Evolutionary conservation across 2,888 invertebrate species (phyloP), one percentile per base, ranked within the genome.

Genomic region (Tillus elongatus): DNA sequence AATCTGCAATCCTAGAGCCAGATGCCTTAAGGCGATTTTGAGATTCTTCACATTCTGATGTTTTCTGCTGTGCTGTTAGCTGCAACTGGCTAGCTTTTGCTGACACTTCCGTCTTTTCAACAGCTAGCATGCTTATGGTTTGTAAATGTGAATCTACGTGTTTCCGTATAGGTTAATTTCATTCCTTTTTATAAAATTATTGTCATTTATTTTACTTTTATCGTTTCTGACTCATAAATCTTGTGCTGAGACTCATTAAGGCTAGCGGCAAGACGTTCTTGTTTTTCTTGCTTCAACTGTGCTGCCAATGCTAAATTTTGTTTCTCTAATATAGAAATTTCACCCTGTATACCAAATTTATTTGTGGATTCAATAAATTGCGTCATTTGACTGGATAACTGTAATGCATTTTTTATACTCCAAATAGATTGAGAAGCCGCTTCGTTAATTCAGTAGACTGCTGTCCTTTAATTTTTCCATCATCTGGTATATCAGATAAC

Each of bases 41-140:
- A 32, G 85, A 60, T 50, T 83, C 80, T 49, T 79, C 77, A 49
- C 79, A 68, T 56, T 83, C 80, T 30, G 71, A 69, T 62, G 71
- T 64, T 60, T 75, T 75, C 55, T 74, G 71, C 33, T 73, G 72
- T 3, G 68, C 67, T 3, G 60, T 56, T 15, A 63, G 54, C 40
- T 77, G 73, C 41, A 62, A 62, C 42, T 72, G 68, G 28, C 58
- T 64, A 30, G 79, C 64, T 44, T 72, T 71, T 43, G 79, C 72
- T 54, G 82, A 81, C 3, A 93, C 68, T 56, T 85, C 83, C 29
- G 86, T 80, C 67, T 93, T 92, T 64, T 91, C 92, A 6, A 82
- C 79, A 37, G 95, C 87, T 26, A 95, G 69, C 45, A 93, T 79
- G 52, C 87, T 85, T 39, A 92, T 82, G 0, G 91, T 84, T 65